A percentile compares a stretch with the other conserved stretches of the same genome.
phyloP scores from a whole-genome alignment of 1,140 invertebrate genomes.

The Dendroctonus ponderosae region DNA sequence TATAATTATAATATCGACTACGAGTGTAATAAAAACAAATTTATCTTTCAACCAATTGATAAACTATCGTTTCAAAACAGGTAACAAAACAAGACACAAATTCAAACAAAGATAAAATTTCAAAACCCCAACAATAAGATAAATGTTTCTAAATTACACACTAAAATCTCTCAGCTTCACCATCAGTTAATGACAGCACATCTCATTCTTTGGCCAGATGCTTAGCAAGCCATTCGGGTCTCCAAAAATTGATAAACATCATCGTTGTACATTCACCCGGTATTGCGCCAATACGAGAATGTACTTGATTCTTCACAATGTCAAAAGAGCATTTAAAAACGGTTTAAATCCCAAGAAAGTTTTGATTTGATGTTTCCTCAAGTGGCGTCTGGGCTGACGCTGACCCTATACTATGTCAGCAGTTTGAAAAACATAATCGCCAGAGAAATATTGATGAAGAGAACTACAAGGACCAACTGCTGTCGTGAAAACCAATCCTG shows the following conservation, averaged over 20 bases:
- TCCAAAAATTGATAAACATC: slow-evolving; percentile 6
- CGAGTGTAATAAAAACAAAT: background rate
- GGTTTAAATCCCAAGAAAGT: slow-evolving; percentile 4
- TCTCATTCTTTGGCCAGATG: background rate
- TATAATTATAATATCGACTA: background rate
- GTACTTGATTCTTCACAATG: slow-evolving; percentile 3
- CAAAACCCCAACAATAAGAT: slow-evolving; percentile 23
- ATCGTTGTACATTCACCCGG: slow-evolving; percentile 14
- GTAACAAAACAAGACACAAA: slow-evolving; percentile 30
- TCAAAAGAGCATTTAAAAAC: slow-evolving; percentile 20
- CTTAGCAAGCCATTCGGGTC: background rate
- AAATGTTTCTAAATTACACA: slow-evolving; percentile 26
- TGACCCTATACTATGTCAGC: slow-evolving; percentile 71
- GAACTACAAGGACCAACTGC: slow-evolving; percentile 91
- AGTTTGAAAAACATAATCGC: slow-evolving; percentile 97
- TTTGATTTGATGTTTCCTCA: slow-evolving; percentile 15
- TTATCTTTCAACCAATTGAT: background rate
- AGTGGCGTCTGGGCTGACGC: slow-evolving; percentile 41
- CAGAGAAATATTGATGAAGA: slow-evolving; percentile 94
- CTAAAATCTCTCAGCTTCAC: slow-evolving; percentile 6
- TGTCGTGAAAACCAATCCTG: slow-evolving; percentile 98
- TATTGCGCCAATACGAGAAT: slow-evolving; percentile 10
- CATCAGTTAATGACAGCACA: background rate
- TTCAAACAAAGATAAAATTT: slow-evolving; percentile 28
- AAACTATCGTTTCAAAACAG: slow-evolving; percentile 1